Percentiles rank a stretch among this genome's conserved stretches.
These are phyloP conservation scores for Cephus sareptanus DNA, from an alignment of 2,888 invertebrate species.

Conservation along the genomic window DNA sequence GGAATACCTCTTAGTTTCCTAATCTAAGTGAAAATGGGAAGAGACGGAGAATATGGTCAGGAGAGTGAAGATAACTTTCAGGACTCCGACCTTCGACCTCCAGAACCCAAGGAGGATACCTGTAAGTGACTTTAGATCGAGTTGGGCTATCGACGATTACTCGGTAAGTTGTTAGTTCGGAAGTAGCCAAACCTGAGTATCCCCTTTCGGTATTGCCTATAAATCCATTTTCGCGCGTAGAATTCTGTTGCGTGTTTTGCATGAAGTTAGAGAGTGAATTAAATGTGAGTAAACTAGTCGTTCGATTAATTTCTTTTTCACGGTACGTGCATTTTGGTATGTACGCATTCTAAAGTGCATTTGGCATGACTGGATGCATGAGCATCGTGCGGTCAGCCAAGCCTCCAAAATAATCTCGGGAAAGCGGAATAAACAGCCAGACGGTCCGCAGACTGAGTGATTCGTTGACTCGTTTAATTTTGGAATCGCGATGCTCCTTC, in stretches of 20 bases:
- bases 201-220: not conserved
- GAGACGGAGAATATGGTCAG: not conserved
- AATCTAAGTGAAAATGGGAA: not conserved
- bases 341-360: not conserved
- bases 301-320: not conserved
- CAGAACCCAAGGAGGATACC: not conserved
- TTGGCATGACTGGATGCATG: not conserved
- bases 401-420: slow-evolving; percentile 36
- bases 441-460: slow-evolving; percentile 32
- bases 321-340: not conserved
- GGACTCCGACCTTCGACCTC: not conserved
- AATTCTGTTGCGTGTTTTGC: not conserved
- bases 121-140: not conserved
- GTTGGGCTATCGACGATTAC: not conserved
- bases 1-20: not conserved
- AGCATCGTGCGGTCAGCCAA: slow-evolving; percentile 24
- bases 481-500: slow-evolving; percentile 17
- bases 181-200: not conserved
- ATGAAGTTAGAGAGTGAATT: not conserved
- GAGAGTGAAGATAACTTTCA: not conserved
- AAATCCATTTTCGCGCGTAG: not conserved
- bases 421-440: slow-evolving; percentile 44
- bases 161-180: not conserved
- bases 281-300: not conserved
- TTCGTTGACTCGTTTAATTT: slow-evolving; percentile 36